Conservation (phyloP, 2,888 invertebrate species). For the Drosophila prostipennis region DNA sequence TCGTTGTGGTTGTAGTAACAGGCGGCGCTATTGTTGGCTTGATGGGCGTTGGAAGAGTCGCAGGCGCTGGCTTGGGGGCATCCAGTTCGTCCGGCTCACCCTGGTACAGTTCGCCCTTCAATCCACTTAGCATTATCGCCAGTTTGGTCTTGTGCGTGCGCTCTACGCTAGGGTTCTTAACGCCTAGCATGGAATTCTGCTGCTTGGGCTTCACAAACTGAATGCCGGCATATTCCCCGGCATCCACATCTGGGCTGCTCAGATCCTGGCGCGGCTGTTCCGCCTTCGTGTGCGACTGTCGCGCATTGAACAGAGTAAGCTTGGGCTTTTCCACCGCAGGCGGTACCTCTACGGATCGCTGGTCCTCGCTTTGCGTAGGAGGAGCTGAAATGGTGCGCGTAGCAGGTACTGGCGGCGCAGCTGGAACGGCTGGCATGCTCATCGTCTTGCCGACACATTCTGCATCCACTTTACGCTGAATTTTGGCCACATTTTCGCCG, state of each 20-base stretch:
- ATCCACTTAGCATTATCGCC: slow-evolving; percentile 82
- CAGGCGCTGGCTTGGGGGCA: slow-evolving; percentile 5
- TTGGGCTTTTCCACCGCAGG: slow-evolving; percentile 65
- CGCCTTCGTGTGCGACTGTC: slow-evolving; percentile 58
- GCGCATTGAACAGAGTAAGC: slow-evolving; percentile 82
- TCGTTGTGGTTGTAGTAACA: slow-evolving; percentile 7
- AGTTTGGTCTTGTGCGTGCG: slow-evolving; percentile 82
- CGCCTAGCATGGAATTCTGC: slow-evolving; percentile 53
- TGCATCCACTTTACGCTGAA: slow-evolving; percentile 61
- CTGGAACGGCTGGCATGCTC: slow-evolving; percentile 54
- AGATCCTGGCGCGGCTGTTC: slow-evolving; percentile 49
- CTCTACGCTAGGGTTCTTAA: slow-evolving; percentile 73
- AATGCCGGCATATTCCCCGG: slow-evolving; percentile 75
- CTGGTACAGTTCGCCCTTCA: slow-evolving; percentile 82
- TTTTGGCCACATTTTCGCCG: slow-evolving; percentile 49
- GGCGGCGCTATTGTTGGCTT: slow-evolving; percentile 24
- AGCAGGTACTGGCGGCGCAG: slow-evolving; percentile 48
- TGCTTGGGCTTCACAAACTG: slow-evolving; percentile 83
- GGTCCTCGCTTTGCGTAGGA: not conserved
- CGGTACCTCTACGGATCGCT: no score
- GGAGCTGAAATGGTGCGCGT: slow-evolving; percentile 49
- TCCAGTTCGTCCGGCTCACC: slow-evolving; percentile 66
- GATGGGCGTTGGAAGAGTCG: slow-evolving; percentile 23
- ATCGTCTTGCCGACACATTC: slow-evolving; percentile 45
- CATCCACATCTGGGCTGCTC: slow-evolving; percentile 49